These are phyloP conservation scores for Hafferia zeledoni DNA, from an alignment of 2,797 vertebrate species.

Conservation along the genomic window DNA sequence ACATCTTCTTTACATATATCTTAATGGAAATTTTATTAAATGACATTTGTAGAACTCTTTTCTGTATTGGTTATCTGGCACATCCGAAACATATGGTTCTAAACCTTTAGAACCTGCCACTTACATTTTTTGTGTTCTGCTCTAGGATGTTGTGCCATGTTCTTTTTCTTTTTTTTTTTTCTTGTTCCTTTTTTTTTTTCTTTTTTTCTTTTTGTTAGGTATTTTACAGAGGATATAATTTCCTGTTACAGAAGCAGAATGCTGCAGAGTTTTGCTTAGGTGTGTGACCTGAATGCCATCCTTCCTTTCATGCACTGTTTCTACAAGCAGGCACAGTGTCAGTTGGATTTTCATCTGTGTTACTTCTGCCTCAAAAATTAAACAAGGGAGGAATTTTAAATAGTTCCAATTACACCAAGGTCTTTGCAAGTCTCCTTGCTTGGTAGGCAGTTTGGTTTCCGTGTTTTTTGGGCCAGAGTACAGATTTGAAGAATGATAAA, in stretches of 20 bases:
- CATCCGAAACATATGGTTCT: neutral
- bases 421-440: neutral
- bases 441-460: neutral
- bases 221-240: neutral
- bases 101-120: neutral
- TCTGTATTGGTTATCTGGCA: neutral
- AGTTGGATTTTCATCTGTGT: neutral
- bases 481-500: neutral
- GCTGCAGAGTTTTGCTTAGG: neutral
- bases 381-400: conserved; percentile 11
- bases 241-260: neutral
- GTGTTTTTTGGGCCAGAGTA: neutral
- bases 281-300: neutral
- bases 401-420: conserved; percentile 50
- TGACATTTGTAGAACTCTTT: neutral
- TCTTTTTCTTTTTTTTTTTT: neutral
- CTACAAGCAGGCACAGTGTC: neutral
- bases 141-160: fast-evolving
- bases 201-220: neutral
- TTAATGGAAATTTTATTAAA: neutral
- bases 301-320: neutral
- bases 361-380: conserved; percentile 20
- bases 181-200: neutral
- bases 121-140: neutral
- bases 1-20: neutral